Base-by-base conservation (phyloP, 2,888 invertebrate genomes). In the Plutella xylostella region DNA sequence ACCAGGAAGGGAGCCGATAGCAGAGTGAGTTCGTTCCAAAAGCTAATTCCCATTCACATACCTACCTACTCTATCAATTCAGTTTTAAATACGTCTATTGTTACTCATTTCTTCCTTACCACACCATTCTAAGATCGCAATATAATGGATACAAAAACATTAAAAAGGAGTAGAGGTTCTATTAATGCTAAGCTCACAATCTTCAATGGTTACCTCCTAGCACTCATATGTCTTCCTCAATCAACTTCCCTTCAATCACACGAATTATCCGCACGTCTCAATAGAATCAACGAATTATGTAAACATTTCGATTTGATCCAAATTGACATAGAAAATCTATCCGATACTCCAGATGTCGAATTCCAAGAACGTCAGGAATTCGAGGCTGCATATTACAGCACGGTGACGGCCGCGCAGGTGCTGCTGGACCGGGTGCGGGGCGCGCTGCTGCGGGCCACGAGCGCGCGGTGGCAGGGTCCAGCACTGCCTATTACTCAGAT, bases 201-300 rank as follows among this genome's bases (percentile, higher is more conserved):
- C 3, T 34, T 34, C 17, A 34, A 34, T 15, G 3, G 15, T 15
- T 34, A 7, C 17, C 34, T 34, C 4, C 14, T 15, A 14, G 3
- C 17, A 17, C 34, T 34, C 5, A 15, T 11, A 5, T 9, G 15
- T 5, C 7, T 9, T 15, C 7, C 14, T 5, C 5, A 4, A 3
- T 17, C 17, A 17, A 34, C 4, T 34, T 15, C 34, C 5, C 14
- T 34, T 25, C 31, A 31, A 31, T 18, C 19, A 30, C 30, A 28
- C 18, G 42, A 31, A 31, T 33, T 42, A 12, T 20, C 35, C 17
- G 41, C 28, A 28, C 34, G 51, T 1, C 43, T 51, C 21, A 4
- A 4, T 14, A 51, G 49, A 46, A 43, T 51, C 0, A 14, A 49
- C 12, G 49, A 49, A 2, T n/a, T 49, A 1, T 51, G 49, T 28